A percentile compares a stretch with the other conserved stretches of the same genome.
These are phyloP conservation scores for Pogonomyrmex californicus DNA, from an alignment of 1,140 invertebrate species.

Conservation along the genomic window DNA sequence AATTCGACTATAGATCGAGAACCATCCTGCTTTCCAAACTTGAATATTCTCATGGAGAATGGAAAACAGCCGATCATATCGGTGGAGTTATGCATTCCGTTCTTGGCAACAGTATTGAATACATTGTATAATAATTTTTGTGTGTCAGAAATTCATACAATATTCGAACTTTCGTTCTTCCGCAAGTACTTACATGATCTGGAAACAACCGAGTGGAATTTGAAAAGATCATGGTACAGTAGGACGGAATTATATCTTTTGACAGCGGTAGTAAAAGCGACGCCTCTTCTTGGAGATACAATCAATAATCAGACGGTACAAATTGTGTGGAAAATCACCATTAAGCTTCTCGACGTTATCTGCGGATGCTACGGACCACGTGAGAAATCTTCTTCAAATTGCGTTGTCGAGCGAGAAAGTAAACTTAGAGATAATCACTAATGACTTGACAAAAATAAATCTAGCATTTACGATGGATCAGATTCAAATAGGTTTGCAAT, in stretches of 20 bases:
- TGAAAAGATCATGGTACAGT: constrained; percentile 84
- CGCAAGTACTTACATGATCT: constrained; percentile 73
- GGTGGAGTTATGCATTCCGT: constrained; percentile 78
- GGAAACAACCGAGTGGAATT: constrained; percentile 77
- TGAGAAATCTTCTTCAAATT: constrained; percentile 73
- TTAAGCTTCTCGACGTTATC: constrained; percentile 84
- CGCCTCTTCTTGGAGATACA: constrained; percentile 23
- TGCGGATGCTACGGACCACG: constrained; percentile 71
- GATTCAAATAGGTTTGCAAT: constrained; percentile 46
- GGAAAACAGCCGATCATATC: constrained; percentile 81
- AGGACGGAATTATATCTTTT: constrained; percentile 81
- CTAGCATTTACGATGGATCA: constrained; percentile 51
- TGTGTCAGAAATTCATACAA: constrained; percentile 64
- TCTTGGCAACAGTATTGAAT: constrained; percentile 76
- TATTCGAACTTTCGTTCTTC: constrained; percentile 74
- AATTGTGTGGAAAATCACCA: constrained; percentile 80
- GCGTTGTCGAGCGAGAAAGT: constrained; percentile 77
- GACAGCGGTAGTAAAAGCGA: constrained; percentile 73
- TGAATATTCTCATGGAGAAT: constrained; percentile 79
- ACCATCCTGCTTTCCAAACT: constrained; percentile 80
- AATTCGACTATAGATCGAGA: constrained; percentile 72
- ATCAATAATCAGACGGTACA: constrained; percentile 41
- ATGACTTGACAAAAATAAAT: constrained; percentile 62
- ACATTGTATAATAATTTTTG: constrained; percentile 64
- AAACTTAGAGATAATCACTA: constrained; percentile 55